Conservation (phyloP, 2,797 vertebrate species). For the Threskiornis aethiopicus region DNA sequence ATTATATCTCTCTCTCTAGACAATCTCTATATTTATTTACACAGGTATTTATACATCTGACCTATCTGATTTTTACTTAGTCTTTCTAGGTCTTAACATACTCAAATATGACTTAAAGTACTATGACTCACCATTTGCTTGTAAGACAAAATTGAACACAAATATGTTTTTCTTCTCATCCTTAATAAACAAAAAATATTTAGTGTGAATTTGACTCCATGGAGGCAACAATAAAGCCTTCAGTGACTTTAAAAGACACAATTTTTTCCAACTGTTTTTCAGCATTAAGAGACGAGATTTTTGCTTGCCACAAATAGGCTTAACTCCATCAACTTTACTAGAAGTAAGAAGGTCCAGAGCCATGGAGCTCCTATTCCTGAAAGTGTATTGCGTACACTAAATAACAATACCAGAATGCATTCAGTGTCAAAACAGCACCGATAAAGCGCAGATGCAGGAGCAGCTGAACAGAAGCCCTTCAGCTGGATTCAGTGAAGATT, state of each 20-base stretch:
- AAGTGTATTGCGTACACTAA: background rate
- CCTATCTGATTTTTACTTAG: background rate
- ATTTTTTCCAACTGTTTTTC: background rate
- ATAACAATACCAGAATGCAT: background rate
- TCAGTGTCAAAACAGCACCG: rapidly evolving
- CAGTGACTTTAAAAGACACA: background rate
- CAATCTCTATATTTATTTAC: background rate
- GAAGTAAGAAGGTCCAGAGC: background rate
- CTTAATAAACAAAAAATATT: background rate
- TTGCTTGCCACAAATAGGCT: background rate
- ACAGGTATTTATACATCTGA: background rate
- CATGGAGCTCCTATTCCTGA: background rate
- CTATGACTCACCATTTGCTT: background rate
- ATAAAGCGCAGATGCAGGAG: background rate
- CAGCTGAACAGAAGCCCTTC: background rate
- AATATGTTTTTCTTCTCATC: background rate
- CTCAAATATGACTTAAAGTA: background rate
- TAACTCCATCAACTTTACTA: background rate
- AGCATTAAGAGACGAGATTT: background rate
- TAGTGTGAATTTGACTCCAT: background rate
- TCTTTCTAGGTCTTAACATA: background rate
- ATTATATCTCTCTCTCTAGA: background rate
- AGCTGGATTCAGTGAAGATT: background rate
- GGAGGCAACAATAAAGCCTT: background rate
- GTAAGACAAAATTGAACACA: background rate